A percentile compares a stretch with the other conserved stretches of the same genome.
These are phyloP conservation scores for Pomatorhinus ruficollis DNA, from an alignment of 2,113 vertebrate species.

Conservation along the genomic window DNA sequence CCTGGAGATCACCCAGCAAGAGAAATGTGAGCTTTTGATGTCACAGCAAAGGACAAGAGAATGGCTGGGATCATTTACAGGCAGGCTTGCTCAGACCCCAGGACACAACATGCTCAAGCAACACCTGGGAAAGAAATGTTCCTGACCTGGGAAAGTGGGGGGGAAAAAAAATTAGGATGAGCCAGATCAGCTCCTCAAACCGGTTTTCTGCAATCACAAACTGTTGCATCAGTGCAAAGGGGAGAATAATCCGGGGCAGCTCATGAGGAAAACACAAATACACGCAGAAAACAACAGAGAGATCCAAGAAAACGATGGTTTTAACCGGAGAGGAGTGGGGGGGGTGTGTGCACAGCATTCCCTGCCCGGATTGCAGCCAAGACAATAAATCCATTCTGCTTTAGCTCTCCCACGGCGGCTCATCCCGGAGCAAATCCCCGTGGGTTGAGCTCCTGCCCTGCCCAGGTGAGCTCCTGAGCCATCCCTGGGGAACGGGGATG, in stretches of 20 bases:
- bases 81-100: neutral
- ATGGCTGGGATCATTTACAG: neutral
- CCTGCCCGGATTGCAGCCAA: neutral
- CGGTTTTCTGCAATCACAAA: neutral
- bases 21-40: neutral
- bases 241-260: rapidly evolving
- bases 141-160: neutral
- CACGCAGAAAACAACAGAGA: rapidly evolving
- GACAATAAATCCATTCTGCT: neutral
- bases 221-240: neutral
- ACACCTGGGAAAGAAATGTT: neutral
- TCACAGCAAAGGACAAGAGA: neutral
- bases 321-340: neutral
- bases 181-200: neutral
- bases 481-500: neutral
- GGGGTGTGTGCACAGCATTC: rapidly evolving
- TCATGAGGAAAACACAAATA: rapidly evolving
- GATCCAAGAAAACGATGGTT: rapidly evolving
- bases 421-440: neutral
- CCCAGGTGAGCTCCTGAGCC: neutral
- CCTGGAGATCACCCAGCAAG: neutral
- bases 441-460: neutral
- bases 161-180: neutral
- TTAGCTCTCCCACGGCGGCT: neutral
- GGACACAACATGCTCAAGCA: neutral